These are phyloP conservation scores for Conus ventricosus DNA, from an alignment of 1,140 invertebrate species.

Conservation along the genomic window DNA sequence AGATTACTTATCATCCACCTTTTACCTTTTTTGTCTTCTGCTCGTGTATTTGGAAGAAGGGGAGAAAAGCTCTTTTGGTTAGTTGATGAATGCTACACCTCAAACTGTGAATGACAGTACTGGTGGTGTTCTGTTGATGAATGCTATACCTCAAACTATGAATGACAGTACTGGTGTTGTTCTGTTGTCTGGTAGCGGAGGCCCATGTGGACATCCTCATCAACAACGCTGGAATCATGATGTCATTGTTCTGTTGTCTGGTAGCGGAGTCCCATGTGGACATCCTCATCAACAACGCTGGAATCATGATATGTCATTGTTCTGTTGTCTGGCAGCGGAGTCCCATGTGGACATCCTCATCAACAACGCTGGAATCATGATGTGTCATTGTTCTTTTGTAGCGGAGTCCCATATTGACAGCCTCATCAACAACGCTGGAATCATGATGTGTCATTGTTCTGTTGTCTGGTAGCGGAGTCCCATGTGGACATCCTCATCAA, in stretches of 20 bases:
- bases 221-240: constrained; percentile 87
- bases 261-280: constrained; percentile 70
- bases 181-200: constrained; percentile 73
- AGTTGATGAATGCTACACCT: too few species aligned
- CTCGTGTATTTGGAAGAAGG: too few species aligned
- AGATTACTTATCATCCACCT: too few species aligned
- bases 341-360: constrained; percentile 78
- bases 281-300: constrained; percentile 88
- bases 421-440: constrained; percentile 87
- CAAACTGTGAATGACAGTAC: too few species aligned
- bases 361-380: constrained; percentile 87
- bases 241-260: too few species aligned
- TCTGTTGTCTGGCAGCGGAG: constrained; percentile 74
- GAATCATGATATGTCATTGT: constrained; percentile 79
- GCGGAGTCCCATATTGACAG: constrained; percentile 75
- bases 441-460: constrained; percentile 80
- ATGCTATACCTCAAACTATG: too few species aligned
- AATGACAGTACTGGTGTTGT: constrained; percentile 29
- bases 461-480: constrained; percentile 72
- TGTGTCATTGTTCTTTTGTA: constrained; percentile 66
- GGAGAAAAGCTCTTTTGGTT: too few species aligned
- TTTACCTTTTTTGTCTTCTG: too few species aligned
- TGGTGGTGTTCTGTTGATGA: too few species aligned
- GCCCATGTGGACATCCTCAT: constrained; percentile 78
- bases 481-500: constrained; percentile 81